Conservation (phyloP, 2,113 vertebrate genomes). For the Diphyllodes magnificus region DNA sequence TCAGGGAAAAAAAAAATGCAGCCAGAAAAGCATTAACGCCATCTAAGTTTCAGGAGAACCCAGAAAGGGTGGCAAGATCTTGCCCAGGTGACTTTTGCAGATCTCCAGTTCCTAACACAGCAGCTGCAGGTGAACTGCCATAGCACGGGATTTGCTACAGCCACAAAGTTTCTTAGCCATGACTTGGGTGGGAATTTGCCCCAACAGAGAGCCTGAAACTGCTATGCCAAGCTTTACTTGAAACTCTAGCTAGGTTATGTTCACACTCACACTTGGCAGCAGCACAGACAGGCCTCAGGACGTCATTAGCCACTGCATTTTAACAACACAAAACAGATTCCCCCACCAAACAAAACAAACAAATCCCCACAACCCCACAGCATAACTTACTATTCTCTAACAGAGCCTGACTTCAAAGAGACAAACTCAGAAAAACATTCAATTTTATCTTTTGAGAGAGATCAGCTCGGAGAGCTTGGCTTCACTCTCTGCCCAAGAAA, state of each 20-base stretch:
- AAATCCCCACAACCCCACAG: not conserved
- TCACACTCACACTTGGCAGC: not conserved
- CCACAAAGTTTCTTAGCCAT: not conserved
- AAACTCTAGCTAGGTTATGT: not conserved
- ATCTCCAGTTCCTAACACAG: not conserved
- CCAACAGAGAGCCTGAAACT: not conserved
- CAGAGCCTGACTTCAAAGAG: not conserved
- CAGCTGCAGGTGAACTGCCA: not conserved
- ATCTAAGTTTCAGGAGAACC: not conserved
- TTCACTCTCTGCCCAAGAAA: not conserved
- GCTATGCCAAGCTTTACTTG: not conserved
- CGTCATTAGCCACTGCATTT: not conserved
- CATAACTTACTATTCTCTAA: accelerated
- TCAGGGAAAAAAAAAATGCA: not conserved
- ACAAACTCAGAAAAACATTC: not conserved
- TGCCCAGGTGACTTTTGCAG: not conserved
- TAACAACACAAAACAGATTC: not conserved
- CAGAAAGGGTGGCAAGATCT: not conserved
- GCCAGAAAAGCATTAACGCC: not conserved
- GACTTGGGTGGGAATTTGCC: not conserved
- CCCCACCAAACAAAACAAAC: not conserved
- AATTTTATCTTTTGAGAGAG: not conserved
- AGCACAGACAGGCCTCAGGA: not conserved
- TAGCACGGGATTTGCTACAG: not conserved
- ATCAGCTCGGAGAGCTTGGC: not conserved